These are phyloP conservation scores for Schlechtendalia chinensis DNA, from an alignment of 1,140 invertebrate species.

Conservation along the genomic window DNA sequence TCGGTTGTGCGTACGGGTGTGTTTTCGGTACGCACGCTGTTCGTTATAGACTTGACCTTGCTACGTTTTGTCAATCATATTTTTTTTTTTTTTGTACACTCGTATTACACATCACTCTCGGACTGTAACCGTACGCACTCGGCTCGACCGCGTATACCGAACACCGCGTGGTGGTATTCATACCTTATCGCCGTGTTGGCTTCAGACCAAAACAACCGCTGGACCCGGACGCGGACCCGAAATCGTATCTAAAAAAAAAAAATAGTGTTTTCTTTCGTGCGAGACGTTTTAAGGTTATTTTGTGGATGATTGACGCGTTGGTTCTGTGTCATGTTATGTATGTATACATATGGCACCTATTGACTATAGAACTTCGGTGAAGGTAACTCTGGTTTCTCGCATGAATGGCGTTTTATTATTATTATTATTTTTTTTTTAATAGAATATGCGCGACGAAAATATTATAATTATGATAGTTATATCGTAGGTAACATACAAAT, in stretches of 20 bases:
- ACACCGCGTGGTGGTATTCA: not conserved
- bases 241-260: not conserved
- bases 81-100: not conserved
- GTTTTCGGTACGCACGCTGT: not conserved
- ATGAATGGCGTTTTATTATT: too few species aligned
- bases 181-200: not conserved
- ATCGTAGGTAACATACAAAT: too few species aligned
- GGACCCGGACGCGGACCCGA: constrained; percentile 1
- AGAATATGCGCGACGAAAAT: not conserved
- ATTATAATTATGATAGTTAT: not conserved
- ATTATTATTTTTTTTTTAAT: not conserved
- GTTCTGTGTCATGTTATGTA: not conserved
- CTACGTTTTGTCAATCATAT: constrained; percentile 3
- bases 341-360: not conserved
- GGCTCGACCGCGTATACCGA: not conserved
- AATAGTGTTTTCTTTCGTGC: not conserved
- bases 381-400: not conserved
- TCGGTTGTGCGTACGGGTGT: not conserved
- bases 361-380: not conserved
- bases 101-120: not conserved
- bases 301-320: constrained; percentile 24
- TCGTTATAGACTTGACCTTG: constrained; percentile 24
- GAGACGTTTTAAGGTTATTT: not conserved
- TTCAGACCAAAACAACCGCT: constrained; percentile 1
- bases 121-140: too few species aligned